Evolutionary conservation across 2,113 vertebrate species (phyloP).

Genomic region (Talpa occidentalis): DNA sequence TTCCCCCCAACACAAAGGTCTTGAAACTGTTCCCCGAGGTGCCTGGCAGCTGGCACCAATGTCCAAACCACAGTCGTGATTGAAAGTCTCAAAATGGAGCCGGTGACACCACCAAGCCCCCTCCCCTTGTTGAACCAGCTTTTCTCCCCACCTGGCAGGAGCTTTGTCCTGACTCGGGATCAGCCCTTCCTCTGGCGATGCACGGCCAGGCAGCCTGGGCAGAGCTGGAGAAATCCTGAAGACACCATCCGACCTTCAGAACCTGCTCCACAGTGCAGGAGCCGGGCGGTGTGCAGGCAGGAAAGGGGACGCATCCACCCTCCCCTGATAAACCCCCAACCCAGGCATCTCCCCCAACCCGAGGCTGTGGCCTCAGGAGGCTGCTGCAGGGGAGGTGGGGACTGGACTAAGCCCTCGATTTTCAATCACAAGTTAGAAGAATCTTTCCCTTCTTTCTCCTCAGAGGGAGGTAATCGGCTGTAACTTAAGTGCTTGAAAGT

Average conservation of each 20-base stretch:
- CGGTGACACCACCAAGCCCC: neutral
- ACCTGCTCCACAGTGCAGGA: neutral
- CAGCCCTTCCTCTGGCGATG: neutral
- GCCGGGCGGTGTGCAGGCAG: neutral
- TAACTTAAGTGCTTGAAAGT: neutral
- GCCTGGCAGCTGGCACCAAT: neutral
- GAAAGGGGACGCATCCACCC: neutral
- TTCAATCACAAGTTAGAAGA: neutral
- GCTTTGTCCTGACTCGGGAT: neutral
- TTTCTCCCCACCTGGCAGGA: neutral
- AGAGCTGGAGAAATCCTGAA: neutral
- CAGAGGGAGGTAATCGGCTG: neutral
- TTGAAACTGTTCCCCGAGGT: neutral
- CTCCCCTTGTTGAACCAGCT: rapidly evolving
- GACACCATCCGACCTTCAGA: neutral
- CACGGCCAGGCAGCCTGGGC: neutral
- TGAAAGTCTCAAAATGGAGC: neutral
- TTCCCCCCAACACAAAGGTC: neutral
- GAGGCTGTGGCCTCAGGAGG: too few relatives aligned
- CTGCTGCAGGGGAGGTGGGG: too few relatives aligned
- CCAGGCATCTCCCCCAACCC: neutral
- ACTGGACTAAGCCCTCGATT: neutral
- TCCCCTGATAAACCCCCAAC: neutral
- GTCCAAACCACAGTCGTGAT: neutral
- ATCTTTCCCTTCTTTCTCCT: neutral